These are phyloP conservation scores for Zosterops lateralis DNA, from an alignment of 2,113 vertebrate genomes.

Conservation along the genomic window DNA sequence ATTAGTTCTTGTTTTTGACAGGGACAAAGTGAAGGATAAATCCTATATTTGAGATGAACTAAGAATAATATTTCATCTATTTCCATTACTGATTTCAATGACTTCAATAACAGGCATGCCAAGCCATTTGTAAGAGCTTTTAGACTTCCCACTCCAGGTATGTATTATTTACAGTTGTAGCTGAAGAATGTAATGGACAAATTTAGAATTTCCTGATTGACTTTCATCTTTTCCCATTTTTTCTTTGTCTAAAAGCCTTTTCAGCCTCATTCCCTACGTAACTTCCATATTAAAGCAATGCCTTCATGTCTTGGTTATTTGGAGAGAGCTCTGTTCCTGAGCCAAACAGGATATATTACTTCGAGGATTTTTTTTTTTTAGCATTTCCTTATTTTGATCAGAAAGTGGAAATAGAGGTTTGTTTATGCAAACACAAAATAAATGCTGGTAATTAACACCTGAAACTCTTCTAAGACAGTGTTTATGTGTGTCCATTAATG, in stretches of 20 bases:
- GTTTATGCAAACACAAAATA: not conserved
- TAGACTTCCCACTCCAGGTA: not conserved
- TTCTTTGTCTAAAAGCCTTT: not conserved
- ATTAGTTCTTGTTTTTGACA: not conserved
- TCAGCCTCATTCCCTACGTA: not conserved
- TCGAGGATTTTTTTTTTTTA: not conserved
- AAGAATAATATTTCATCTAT: not conserved
- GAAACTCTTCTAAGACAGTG: not conserved
- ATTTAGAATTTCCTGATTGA: not conserved
- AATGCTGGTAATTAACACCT: not conserved
- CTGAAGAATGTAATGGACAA: not conserved
- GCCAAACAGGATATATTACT: not conserved
- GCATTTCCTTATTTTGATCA: not conserved
- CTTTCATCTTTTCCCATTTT: not conserved
- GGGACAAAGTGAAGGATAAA: not conserved
- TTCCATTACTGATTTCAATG: not conserved
- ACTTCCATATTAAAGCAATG: not conserved
- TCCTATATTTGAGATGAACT: not conserved
- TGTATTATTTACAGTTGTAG: not conserved
- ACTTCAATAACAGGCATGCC: not conserved
- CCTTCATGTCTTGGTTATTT: not conserved
- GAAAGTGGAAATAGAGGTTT: not conserved
- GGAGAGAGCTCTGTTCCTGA: not conserved
- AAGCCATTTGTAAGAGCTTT: not conserved
- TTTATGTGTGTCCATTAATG: not conserved